phyloP scores from a whole-genome alignment of 2,888 invertebrate species.

The Parascotia fuliginaria region DNA sequence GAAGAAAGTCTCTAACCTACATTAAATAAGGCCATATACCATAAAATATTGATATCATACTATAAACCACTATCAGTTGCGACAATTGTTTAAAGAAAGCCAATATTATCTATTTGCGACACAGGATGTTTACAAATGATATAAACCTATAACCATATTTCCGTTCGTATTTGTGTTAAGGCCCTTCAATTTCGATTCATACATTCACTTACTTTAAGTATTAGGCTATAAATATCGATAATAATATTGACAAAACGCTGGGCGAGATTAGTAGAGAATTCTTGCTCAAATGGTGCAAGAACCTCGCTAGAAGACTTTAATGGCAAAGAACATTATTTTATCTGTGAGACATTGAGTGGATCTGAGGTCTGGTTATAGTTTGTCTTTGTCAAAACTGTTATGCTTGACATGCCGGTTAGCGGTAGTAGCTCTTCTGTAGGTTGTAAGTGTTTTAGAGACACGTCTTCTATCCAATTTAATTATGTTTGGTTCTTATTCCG shows the following conservation, averaged over 20 bases:
- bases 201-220: conserved; percentile 10
- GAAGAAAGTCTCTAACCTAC: neutral
- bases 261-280: no score
- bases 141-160: conserved; percentile 39
- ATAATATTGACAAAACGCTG: neutral
- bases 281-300: no score
- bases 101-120: conserved; percentile 28
- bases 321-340: no score
- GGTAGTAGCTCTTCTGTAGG: no score
- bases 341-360: no score
- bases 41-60: conserved; percentile 1
- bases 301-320: no score
- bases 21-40: conserved; percentile 2
- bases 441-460: no score
- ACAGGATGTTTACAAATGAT: conserved; percentile 62
- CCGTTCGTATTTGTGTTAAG: conserved; percentile 60
- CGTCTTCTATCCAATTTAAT: no score
- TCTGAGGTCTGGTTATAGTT: no score
- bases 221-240: neutral
- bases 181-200: conserved; percentile 55
- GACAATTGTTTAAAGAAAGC: conserved; percentile 47
- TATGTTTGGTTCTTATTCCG: no score
- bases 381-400: no score
- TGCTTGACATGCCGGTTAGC: no score
- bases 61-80: conserved; percentile 22